Evolutionary conservation across 1,140 invertebrate genomes (phyloP), one percentile per base, ranked within the genome.

Genomic region (Ostrea edulis): DNA sequence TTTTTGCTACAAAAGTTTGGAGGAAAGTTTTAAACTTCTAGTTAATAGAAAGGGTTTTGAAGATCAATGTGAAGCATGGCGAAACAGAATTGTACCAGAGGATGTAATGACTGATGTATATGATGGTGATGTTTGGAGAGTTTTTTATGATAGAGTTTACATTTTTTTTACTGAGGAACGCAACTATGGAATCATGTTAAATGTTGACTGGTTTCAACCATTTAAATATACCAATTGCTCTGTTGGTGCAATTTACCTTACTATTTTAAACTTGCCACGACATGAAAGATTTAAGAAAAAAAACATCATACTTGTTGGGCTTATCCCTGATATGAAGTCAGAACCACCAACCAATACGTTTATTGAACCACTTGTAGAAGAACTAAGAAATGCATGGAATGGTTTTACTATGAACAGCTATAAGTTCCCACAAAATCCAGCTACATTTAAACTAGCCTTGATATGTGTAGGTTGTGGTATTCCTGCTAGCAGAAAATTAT

Each of bases 391-490:
- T 29, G 85, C 84, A 35, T 89, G 88, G 90, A 53, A 44, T 81
- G 88, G 81, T 3, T 89, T 86, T 86, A 17, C 12, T 29, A 11
- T 86, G 20, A 62, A 12, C 20, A 81, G 84, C 14, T 52, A 22
- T 22, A 82, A 86, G 17, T 84, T 25, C 25, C 22, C 29, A 8
- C 7, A 84, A 54, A 58, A n/a, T 17, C 29, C 29, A 12, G 51
- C 35, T 54, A 86, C 20, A 20, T 86, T 88, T 85, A 91, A 77
- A 54, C 53, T 86, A 51, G 88, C 88, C 81, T 22, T 89, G 12
- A 44, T 89, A 1, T 91, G 90, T 89, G 88, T 89, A n/a, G 87
- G 85, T 7, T 88, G 90, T 86, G 90, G 89, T 81, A 87, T 90
- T 22, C 90, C 88, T 44, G 90, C 90, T 1, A 89, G 35, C 25